Evolutionary conservation across 2,113 vertebrate species (phyloP), one percentile per base, ranked within the genome.

Genomic region (Bufo bufo): DNA sequence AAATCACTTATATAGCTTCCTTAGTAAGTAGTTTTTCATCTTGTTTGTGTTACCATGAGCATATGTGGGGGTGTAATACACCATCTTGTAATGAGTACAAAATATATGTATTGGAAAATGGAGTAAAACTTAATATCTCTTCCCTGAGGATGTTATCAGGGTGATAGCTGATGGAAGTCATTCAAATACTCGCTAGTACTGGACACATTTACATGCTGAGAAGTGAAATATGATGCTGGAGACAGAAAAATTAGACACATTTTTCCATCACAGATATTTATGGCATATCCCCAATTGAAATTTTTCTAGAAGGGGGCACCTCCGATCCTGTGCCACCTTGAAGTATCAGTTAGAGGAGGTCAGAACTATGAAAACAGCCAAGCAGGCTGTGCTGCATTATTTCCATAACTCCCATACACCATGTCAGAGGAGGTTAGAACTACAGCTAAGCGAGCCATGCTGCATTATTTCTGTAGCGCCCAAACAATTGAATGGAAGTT

Each of bases 51-150:
- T 59, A 65, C 43, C n/a, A 4, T 49, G 45, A 83, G 33, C 81
- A 83, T 82, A 19, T 82, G 80, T 65, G 45, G 59, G 80, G 80
- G 61, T 65, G 80, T 65, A 82, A 82, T 65, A 10, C 17, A 65
- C 11, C 3, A 33, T 16, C 12, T 23, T 79, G 33, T 79, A 16
- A 33, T 4, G 19, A 58, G 23, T 58, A 13, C 77, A 80, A 58
- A 58, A 58, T 58, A 59, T 43, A 59, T 54, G 4, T 43, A 20
- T 80, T 80, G 43, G 13, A 43, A 16, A 50, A 80, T 0, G 12
- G n/a, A 79, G 6, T 0, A 74, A 74, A 74, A 19, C 14, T 74
- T 74, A 16, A 72, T 72, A 45, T 45, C 11, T 16, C 69, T 45
- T 72, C 13, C 13, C 33, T 17, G 23, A 71, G 66, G 66, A 12